phyloP scores from a whole-genome alignment of 2,888 invertebrate species.

The Andrena dorsata region DNA sequence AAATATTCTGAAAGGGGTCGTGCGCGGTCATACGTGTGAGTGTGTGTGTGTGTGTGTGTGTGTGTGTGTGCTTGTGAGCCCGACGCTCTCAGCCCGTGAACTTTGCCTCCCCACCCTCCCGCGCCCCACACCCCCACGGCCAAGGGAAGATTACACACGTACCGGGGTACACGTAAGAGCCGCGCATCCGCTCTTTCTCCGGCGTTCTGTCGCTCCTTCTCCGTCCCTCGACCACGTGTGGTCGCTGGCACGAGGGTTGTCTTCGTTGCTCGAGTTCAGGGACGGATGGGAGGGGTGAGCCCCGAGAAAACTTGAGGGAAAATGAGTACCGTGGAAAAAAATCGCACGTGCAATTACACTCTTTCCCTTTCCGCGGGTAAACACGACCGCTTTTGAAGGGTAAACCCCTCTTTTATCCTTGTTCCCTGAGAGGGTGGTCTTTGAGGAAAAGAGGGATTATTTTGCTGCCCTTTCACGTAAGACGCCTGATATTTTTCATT shows the following conservation, averaged over 20 bases:
- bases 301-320: constrained; percentile 56
- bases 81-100: constrained; percentile 72
- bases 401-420: constrained; percentile 28
- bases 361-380: constrained; percentile 55
- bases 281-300: constrained; percentile 12
- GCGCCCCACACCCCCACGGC: constrained; percentile 44
- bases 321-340: constrained; percentile 57
- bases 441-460: neutral
- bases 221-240: constrained; percentile 55
- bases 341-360: constrained; percentile 69
- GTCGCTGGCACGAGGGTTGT: constrained; percentile 11
- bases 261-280: constrained; percentile 36
- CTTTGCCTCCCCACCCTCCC: constrained; percentile 66
- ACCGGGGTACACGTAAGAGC: constrained; percentile 50
- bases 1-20: constrained; percentile 81
- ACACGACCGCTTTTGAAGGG: constrained; percentile 45
- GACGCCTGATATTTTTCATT: neutral
- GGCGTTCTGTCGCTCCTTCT: neutral
- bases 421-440: neutral
- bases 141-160: constrained; percentile 51
- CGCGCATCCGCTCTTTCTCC: constrained; percentile 18
- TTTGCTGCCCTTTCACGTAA: neutral
- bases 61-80: constrained; percentile 58
- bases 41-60: constrained; percentile 49
- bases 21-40: constrained; percentile 22